Percentiles rank a stretch among this genome's conserved stretches.
phyloP scores from a whole-genome alignment of 2,113 vertebrate species.

The Lagopus leucura region DNA sequence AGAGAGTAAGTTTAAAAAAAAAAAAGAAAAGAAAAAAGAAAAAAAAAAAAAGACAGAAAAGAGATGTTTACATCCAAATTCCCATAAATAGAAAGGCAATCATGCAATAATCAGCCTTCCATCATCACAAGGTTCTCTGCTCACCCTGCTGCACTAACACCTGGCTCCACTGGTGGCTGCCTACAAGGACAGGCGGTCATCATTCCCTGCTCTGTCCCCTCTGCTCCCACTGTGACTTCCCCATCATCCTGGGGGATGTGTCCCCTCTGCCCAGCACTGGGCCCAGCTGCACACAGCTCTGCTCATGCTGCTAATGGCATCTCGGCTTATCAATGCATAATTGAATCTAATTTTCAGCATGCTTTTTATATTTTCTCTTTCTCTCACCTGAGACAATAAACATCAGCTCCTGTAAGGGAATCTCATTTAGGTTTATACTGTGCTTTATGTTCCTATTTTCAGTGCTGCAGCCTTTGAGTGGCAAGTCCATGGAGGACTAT shows the following conservation, averaged over 20 bases:
- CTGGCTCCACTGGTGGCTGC: neutral
- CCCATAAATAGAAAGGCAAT: neutral
- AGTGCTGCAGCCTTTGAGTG: neutral
- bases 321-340: neutral
- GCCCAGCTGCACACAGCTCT: neutral
- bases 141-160: neutral
- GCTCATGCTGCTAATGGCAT: neutral
- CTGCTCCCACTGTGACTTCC: no score
- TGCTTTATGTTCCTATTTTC: constrained; percentile 21
- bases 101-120: neutral
- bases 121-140: neutral
- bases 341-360: constrained; percentile 13
- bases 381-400: constrained; percentile 15
- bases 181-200: accelerated
- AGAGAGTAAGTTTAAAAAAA: neutral
- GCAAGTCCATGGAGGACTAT: neutral
- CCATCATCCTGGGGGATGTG: neutral
- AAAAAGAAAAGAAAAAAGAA: neutral
- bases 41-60: neutral
- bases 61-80: neutral
- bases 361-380: neutral
- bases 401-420: neutral
- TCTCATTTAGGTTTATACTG: neutral
- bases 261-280: neutral
- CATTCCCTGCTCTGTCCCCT: neutral